Conservation (phyloP, 2,797 vertebrate species). For the Gambusia yucatana region DNA sequence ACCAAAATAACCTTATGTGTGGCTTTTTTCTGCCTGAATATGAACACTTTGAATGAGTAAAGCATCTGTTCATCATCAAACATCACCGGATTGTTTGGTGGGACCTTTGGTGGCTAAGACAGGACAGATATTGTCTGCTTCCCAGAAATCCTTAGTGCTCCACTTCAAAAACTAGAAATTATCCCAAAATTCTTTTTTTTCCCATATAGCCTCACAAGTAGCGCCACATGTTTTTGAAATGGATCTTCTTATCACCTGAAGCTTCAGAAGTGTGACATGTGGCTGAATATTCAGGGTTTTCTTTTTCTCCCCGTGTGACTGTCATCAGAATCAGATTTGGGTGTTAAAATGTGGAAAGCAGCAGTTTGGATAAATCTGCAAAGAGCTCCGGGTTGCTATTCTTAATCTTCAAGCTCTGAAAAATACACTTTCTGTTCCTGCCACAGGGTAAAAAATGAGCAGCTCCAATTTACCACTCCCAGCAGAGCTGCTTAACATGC, state of each 20-base stretch:
- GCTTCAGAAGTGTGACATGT: slow-evolving; percentile 31
- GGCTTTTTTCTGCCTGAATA: not conserved
- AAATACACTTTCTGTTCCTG: slow-evolving; percentile 2
- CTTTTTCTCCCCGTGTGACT: not conserved
- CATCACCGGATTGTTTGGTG: not conserved
- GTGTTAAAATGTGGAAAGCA: slow-evolving; percentile 12
- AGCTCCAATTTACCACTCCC: slow-evolving; percentile 6
- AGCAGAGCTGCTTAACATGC: not conserved
- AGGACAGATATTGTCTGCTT: not conserved
- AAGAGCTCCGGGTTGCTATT: slow-evolving; percentile 3
- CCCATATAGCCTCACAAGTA: not conserved
- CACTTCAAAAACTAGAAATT: not conserved
- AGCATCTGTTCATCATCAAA: not conserved
- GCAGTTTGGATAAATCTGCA: slow-evolving; percentile 3
- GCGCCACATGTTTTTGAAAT: not conserved
- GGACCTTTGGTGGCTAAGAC: not conserved
- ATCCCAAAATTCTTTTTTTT: not conserved
- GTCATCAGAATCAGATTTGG: slow-evolving; percentile 10
- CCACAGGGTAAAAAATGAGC: slow-evolving; percentile 8
- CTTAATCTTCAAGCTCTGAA: slow-evolving; percentile 11
- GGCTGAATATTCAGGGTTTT: slow-evolving; percentile 1
- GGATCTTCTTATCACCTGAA: slow-evolving; percentile 10
- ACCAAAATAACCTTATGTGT: not conserved
- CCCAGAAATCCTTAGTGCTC: not conserved
- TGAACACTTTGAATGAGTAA: not conserved